Evolutionary conservation across 2,797 vertebrate genomes (phyloP).

Genomic region (Aldrovandia affinis): DNA sequence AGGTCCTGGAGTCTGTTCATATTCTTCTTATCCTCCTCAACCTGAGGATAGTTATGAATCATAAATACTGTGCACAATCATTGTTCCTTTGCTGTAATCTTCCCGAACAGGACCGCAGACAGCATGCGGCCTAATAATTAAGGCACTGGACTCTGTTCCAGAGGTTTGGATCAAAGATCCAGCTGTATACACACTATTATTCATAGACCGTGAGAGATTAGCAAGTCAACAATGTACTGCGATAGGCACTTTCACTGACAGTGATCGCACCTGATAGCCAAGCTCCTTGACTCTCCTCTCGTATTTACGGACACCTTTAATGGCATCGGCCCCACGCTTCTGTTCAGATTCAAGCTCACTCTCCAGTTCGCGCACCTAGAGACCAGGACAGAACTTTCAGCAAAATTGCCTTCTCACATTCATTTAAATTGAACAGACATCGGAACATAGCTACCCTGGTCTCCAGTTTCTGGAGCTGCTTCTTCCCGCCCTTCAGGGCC

Average conservation of each 20-base stretch:
- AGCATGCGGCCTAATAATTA: not conserved
- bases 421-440: slow-evolving; percentile 10
- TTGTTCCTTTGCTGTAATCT: not conserved
- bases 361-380: slow-evolving; percentile 85
- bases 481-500: slow-evolving; percentile 91
- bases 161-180: not conserved
- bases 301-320: slow-evolving; percentile 85
- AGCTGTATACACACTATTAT: not conserved
- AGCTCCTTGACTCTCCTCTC: slow-evolving; percentile 85
- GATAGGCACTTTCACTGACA: not conserved
- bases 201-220: not conserved
- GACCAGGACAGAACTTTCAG: not conserved
- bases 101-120: not conserved
- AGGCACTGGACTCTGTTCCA: not conserved
- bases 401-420: not conserved
- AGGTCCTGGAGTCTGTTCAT: slow-evolving; percentile 85
- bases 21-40: slow-evolving; percentile 92
- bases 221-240: not conserved
- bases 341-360: slow-evolving; percentile 81
- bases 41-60: slow-evolving; percentile 48
- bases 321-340: slow-evolving; percentile 76
- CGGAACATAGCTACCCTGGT: slow-evolving; percentile 65
- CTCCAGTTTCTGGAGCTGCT: slow-evolving; percentile 91
- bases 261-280: slow-evolving; percentile 76
- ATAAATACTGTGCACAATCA: not conserved